A percentile compares a stretch with the other conserved stretches of the same genome.
These are phyloP conservation scores for Ceyx margarethae DNA, from an alignment of 2,113 vertebrate genomes.

Conservation along the genomic window DNA sequence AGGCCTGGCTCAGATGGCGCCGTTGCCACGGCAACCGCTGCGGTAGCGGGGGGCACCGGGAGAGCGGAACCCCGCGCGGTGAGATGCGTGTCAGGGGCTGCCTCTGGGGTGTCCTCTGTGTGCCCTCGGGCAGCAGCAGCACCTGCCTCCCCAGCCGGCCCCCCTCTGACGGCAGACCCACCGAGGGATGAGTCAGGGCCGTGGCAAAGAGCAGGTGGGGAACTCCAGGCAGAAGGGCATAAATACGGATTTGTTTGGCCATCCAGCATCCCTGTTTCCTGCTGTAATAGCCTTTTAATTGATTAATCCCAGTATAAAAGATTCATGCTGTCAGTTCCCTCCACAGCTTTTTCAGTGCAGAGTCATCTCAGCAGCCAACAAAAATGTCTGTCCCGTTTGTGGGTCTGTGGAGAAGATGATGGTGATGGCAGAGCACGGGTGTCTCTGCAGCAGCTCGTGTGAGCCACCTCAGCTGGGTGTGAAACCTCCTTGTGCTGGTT, in stretches of 20 bases:
- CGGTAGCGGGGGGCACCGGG: background rate
- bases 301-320: background rate
- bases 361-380: background rate
- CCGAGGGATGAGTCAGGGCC: background rate
- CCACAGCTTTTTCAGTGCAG: background rate
- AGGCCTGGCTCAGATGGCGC: background rate
- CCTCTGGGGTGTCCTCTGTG: too few species aligned
- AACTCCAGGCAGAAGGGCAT: background rate
- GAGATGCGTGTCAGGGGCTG: too few species aligned
- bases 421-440: background rate
- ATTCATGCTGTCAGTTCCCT: background rate
- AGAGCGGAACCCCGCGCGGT: too few species aligned
- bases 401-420: background rate
- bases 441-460: background rate
- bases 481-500: too few species aligned
- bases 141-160: background rate
- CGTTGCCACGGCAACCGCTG: slow-evolving; percentile 34
- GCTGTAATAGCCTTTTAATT: background rate
- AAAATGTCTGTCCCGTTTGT: background rate
- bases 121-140: background rate
- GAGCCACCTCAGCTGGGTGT: background rate
- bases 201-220: background rate
- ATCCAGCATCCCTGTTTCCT: background rate
- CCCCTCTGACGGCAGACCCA: background rate
- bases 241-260: background rate